Base-by-base conservation (phyloP, 1,140 invertebrate genomes). In the Drosophila arawakana region DNA sequence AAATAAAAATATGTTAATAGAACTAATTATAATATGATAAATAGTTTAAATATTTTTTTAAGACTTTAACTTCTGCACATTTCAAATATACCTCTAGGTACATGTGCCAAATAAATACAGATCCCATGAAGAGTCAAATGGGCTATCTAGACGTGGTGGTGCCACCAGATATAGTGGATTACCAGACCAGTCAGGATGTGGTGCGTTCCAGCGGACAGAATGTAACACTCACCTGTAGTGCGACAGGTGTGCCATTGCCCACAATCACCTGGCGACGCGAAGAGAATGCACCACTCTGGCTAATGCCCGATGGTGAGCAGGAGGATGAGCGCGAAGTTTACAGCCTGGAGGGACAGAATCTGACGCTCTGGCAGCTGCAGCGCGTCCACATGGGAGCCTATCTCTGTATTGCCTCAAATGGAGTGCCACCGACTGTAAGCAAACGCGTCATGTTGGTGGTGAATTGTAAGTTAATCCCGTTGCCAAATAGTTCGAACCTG, bases 101-200 rank as follows among this genome's bases (percentile, higher is more conserved):
- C 49, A 97, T 97, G 96, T 97, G 96, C 91, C 96, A 97, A 93
- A 96, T 98, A 73, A 98, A 98, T 92, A 98, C 97, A 3, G 96
- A 97, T 90, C 96, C 97, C 0, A 98, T 98, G 96, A 97, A 97
- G 88, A 97, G 96, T 90, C 96, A 97, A 93, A 95, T 96, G 25
- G 97, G 97, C 5, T 97, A 97, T 91, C 93, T 98, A 70, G 95
- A 97, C 86, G 96, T 98, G 50, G 96, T 97, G 95, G 96, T 96
- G 15, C 95, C 96, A 11, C 96, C 96, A 10, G 96, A 96, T 79
- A 96, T 96, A 47, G 92, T 96, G 44, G 95, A 96, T 76, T 95
- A 95, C 70, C 95, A 96, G 46, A 96, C 95, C 1, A 96, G 95
- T 65, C 95, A 95, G 7, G 96, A 97, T 88, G 91, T 96, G 43